A percentile compares a stretch with the other conserved stretches of the same genome.
Evolutionary conservation across 2,113 vertebrate species (phyloP).

Genomic region (Menura novaehollandiae): DNA sequence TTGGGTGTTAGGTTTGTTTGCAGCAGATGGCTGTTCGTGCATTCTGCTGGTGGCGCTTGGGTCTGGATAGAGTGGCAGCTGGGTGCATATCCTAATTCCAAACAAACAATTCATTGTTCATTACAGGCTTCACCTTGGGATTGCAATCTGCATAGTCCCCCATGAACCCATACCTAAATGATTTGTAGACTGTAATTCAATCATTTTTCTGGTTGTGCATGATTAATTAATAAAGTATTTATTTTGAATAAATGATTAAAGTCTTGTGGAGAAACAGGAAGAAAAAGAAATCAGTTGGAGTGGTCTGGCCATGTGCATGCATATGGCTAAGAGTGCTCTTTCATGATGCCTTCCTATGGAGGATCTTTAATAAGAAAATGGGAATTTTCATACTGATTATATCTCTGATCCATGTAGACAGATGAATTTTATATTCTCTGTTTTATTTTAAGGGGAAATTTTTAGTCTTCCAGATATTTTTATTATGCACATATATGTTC

Average conservation of each 20-base stretch:
- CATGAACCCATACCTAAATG: background rate
- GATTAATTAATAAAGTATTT: conserved; percentile 8
- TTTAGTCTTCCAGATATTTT: background rate
- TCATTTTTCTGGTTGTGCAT: background rate
- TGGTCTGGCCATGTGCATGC: background rate
- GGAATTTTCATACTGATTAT: background rate
- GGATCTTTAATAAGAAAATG: background rate
- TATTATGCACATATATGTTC: background rate
- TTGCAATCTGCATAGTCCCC: background rate
- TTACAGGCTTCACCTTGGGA: background rate
- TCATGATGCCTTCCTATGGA: background rate
- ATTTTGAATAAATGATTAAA: background rate
- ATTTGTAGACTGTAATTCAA: background rate
- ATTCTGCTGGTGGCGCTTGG: background rate
- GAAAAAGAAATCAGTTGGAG: background rate
- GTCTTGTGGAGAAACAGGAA: background rate
- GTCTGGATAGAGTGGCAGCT: background rate
- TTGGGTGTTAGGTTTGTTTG: background rate
- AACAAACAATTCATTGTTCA: background rate
- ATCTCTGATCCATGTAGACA: background rate
- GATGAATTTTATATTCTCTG: background rate
- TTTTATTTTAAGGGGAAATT: background rate
- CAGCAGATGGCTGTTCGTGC: background rate
- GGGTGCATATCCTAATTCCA: background rate
- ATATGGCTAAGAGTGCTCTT: background rate